Evolutionary conservation across 2,888 invertebrate species (phyloP).

Genomic region (Choreutis nemorana): DNA sequence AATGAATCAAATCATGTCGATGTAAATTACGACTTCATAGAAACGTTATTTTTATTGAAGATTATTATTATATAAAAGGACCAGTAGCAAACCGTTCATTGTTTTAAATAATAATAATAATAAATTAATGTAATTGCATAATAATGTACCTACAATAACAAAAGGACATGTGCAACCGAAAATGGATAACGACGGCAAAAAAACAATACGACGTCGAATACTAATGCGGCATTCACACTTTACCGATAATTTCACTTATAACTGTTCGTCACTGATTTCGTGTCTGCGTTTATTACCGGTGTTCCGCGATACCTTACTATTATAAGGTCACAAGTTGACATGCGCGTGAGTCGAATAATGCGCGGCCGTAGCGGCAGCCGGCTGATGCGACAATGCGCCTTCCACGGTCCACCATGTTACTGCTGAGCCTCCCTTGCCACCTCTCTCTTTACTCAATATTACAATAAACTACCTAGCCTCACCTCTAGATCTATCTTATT

Average conservation of each 20-base stretch:
- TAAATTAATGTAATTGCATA: too few species aligned
- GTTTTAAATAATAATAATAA: too few species aligned
- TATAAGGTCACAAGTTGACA: constrained; percentile 9
- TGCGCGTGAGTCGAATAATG: constrained; percentile 41
- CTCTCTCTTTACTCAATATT: constrained; percentile 68
- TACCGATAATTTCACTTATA: not conserved
- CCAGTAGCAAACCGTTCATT: too few species aligned
- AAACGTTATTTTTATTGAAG: too few species aligned
- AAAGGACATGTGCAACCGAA: too few species aligned
- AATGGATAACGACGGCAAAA: not conserved
- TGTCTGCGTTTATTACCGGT: constrained; percentile 2
- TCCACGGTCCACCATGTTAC: constrained; percentile 29
- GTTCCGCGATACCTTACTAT: constrained; percentile 2
- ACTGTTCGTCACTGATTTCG: constrained; percentile 5
- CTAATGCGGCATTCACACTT: not conserved
- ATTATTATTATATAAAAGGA: too few species aligned
- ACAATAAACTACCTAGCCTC: too few species aligned
- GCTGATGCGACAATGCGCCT: constrained; percentile 55
- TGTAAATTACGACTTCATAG: too few species aligned
- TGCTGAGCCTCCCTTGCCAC: constrained; percentile 49
- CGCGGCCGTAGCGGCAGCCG: constrained; percentile 55
- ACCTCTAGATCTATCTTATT: too few species aligned
- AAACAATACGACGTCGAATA: not conserved
- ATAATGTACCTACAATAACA: too few species aligned
- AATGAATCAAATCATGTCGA: too few species aligned